Evolutionary conservation across 2,797 vertebrate genomes (phyloP), one percentile per base, ranked within the genome.

Genomic region (Acestrorhynchus altus): DNA sequence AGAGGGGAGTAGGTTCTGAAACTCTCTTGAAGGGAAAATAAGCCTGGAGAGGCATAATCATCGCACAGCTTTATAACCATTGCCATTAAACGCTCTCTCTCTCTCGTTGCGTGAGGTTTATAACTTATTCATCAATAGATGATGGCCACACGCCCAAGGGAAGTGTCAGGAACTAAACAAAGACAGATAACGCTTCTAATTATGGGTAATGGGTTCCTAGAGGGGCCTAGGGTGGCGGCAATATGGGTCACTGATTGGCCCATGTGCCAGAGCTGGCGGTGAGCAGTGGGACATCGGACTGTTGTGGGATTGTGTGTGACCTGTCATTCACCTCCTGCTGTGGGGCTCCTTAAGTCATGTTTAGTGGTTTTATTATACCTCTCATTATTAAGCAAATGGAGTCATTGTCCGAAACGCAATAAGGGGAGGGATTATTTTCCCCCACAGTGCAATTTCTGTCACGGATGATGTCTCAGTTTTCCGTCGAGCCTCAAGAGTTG

Each of bases 171-270:
- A 70, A 71, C 66, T 46, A 20, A 77, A 77, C 24, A 77, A 71
- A 71, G 31, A 60, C 56, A 63, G 75, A 54, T 35, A 70, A 61
- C 51, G 49, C 46, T 44, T 1, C 16, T 77, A 63, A 77, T 77
- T 77, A 63, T 54, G 49, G 35, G 47, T 70, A 76, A 59, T 76
- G 42, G 13, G n/a, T 40, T 60, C 22, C 44, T 39, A 24, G 42
- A 20, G 49, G 46, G 24, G 46, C 12, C 9, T 22, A 57, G 24
- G 80, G 31, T 13, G 35, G 49, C 67, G 72, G 61, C 68, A 44
- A 47, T 42, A 35, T 77, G 46, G 75, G 56, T 51, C 75, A 83
- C 63, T 42, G 66, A 83, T 81, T 83, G 79, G 82, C 84, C 65
- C 42, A 35, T 18, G 15, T 76, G 63, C 4, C 64, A 79, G 35